Evolutionary conservation across 64 coral and sea anemone genomes (phyloP).

Genomic region (Actinia tenebrosa): DNA sequence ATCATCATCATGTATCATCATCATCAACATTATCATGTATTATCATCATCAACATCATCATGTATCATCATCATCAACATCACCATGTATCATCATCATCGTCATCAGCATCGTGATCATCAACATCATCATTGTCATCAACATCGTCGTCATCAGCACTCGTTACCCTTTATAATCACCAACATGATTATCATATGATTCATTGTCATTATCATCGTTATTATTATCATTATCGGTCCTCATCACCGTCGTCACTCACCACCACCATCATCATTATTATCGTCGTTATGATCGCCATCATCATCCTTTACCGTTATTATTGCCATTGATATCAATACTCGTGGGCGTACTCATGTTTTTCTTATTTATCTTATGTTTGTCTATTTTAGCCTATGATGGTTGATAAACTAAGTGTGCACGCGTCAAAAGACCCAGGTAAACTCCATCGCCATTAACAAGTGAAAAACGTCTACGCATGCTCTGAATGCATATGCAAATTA

Average conservation of each 20-base stretch:
- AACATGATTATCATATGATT: too few species aligned
- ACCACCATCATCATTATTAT: not conserved
- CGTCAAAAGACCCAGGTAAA: conserved; percentile 48
- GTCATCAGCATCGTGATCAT: not conserved
- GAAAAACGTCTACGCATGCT: too few species aligned
- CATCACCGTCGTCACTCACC: not conserved
- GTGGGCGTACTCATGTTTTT: not conserved
- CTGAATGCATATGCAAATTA: too few species aligned
- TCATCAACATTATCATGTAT: too few species aligned
- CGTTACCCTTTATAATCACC: too few species aligned
- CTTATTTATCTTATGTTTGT: not conserved
- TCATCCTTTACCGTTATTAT: not conserved
- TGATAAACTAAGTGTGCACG: conserved; percentile 25
- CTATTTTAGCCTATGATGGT: conserved; percentile 46
- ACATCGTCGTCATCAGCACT: not conserved
- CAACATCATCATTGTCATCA: not conserved
- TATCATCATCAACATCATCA: too few species aligned
- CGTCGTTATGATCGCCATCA: not conserved
- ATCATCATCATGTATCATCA: too few species aligned
- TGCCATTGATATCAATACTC: not conserved
- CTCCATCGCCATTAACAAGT: not conserved
- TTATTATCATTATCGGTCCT: too few species aligned
- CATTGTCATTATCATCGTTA: too few species aligned
- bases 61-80: too few species aligned
- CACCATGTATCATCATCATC: not conserved